Base-by-base conservation (phyloP, 2,888 invertebrate genomes). In the Rhagium mordax region DNA sequence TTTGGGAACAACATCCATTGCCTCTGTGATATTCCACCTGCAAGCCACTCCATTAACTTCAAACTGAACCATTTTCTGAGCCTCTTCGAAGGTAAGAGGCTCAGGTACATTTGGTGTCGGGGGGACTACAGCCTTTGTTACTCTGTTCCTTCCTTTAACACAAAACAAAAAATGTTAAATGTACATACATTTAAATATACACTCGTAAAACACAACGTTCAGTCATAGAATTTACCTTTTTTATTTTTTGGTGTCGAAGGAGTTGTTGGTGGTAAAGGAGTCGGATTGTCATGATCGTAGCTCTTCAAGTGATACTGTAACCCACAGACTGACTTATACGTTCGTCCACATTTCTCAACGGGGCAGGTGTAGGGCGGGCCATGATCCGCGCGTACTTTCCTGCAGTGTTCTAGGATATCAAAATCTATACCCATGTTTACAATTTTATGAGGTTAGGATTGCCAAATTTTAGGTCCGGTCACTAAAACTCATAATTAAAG, bases 341-440 rank as follows among this genome's bases (percentile, higher is more conserved):
- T 93, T 86, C 94, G 94, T 79, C 94, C 94, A 88, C 97, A 97
- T 83, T 94, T 94, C 81, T 93, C 93, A 66, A 96, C 90, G 7
- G 97, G 97, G 84, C 97, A 97, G 82, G 93, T 92, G 88, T 95
- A 96, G 64, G 96, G 96, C 66, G 96, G 96, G 2, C 92, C 91
- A 84, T 94, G 94, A 85, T 94, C 94, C 80, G 93, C 93, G 72
- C 93, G 91, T 78, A 96, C 90, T 88, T 95, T 95, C 86, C 94
- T 94, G 86, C 95, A 95, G 88, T 95, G 96, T 86, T 94, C 94
- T 83, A 94, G 90, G 81, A 96, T 94, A 89, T 96, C 96, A 89
- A 96, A 95, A 88, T 95, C 95, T 82, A 95, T 90, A 83, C 94
- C 94, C 94, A 94, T 94, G n/a, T 47, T 64, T 47, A 65, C 21